phyloP scores from a whole-genome alignment of 2,797 vertebrate species.

The Florisuga fusca region DNA sequence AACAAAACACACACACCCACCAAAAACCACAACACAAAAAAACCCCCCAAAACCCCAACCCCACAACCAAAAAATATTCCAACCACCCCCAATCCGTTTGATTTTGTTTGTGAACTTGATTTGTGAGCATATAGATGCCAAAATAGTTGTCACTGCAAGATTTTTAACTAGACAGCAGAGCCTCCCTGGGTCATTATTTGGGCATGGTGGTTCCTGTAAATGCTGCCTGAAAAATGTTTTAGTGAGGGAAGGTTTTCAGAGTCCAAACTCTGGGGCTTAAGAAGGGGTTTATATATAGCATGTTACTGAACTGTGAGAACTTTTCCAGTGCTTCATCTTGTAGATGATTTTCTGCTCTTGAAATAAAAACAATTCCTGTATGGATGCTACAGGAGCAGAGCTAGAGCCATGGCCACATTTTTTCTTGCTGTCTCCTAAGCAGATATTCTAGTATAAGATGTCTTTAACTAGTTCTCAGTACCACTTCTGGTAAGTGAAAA shows the following conservation, averaged over 20 bases:
- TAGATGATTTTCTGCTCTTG: neutral
- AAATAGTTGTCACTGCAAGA: neutral
- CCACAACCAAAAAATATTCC: too few species aligned
- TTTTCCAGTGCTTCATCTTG: neutral
- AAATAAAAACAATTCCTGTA: neutral
- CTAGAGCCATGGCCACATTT: neutral
- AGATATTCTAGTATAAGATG: neutral
- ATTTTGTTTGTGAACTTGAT: neutral
- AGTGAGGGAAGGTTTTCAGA: neutral
- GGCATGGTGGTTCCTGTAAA: neutral
- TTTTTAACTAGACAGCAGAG: neutral
- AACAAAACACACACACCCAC: too few species aligned
- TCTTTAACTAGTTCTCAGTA: neutral
- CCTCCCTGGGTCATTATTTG: neutral
- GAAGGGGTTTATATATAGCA: neutral
- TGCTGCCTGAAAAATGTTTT: neutral
- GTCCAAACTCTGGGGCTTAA: neutral
- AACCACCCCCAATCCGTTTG: neutral
- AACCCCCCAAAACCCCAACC: too few species aligned
- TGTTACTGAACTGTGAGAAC: neutral
- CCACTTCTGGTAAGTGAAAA: rapidly evolving
- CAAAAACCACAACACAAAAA: too few species aligned
- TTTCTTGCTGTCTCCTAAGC: neutral
- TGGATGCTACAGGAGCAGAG: too few species aligned
- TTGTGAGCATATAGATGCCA: neutral